Evolutionary conservation across 2,113 vertebrate species (phyloP), one percentile per base, ranked within the genome.

Genomic region (Anolis sagrei): DNA sequence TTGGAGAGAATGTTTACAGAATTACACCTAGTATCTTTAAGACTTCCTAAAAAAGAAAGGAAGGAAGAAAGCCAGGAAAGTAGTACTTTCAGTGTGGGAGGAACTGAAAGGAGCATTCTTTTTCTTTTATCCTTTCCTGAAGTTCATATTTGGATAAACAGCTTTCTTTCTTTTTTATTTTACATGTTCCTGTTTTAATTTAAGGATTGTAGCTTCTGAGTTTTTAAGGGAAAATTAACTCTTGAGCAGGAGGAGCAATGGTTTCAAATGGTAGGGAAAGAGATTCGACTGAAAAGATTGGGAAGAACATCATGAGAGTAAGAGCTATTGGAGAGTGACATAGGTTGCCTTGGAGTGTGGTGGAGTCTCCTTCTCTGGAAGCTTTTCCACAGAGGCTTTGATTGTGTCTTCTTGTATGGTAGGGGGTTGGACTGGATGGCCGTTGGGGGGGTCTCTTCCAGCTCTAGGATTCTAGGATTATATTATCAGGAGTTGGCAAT

Each of bases 201-300:
- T 76, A 84, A 90, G 13, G 79, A 64, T n/a, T 90, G 32, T 49
- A 78, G 78, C 11, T 82, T 8, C 23, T 68, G 48, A 87, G 89
- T 48, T 34, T 19, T 1, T 75, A 6, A 32, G 70, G 44, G 61
- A 73, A 86, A 51, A 58, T 9, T 16, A 25, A 3, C 54, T 27
- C 14, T 81, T 5, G 29, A 68, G 39, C 18, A 68, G 7, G 29
- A 29, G n/a, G n/a, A n/a, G n/a, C n/a, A n/a, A n/a, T n/a, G n/a
- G n/a, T n/a, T n/a, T n/a, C n/a, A n/a, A n/a, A n/a, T n/a, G n/a
- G n/a, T n/a, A n/a, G n/a, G n/a, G n/a, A n/a, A n/a, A n/a, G n/a
- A n/a, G n/a, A n/a, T n/a, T n/a, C n/a, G n/a, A n/a, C n/a, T n/a
- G n/a, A n/a, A n/a, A n/a, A n/a, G n/a, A n/a, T n/a, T n/a, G n/a